Evolutionary conservation across 2,113 vertebrate genomes (phyloP), one percentile per base, ranked within the genome.

Genomic region (Poecilia latipinna): DNA sequence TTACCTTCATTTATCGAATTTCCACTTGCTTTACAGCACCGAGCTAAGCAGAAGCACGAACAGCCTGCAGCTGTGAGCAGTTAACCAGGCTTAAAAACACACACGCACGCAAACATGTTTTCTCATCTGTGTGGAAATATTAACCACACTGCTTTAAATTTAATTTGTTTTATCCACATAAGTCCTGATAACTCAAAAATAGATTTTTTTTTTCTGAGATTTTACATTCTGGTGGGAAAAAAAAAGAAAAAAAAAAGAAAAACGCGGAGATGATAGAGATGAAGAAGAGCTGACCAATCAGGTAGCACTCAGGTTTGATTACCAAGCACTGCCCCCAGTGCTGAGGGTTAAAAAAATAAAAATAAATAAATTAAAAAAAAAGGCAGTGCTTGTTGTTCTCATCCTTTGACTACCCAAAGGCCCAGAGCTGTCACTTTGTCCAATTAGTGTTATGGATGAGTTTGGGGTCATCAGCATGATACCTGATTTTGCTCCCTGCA

Each of bases 361-460:
- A 37, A 13, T 4, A 32, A 29, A 29, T 57, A 1, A 11, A 32
- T 32, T 2, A 29, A 29, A 29, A 29, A 35, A 61, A 64, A 31
- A 10, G 15, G 31, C 26, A 35, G 42, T 80, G 88, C 69, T 74
- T 8, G 12, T 15, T 75, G 61, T 65, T 68, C 42, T 32, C 67
- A 82, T 32, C 72, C 80, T 80, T 68, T 84, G 83, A 89, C 86
- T 85, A 82, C 57, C 78, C 57, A 0, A 48, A 72, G 80, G 69
- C 69, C 72, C 44, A 33, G 65, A 60, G 84, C 77, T 61, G 82
- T 80, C 31, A 63, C 82, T 85, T 71, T n/a, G 64, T 82, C 83
- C 79, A 91, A 87, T 90, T 91, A 89, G 68, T 33, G 78, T 89
- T 86, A 89, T 73, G 76, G 85, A 90, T 87, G 85, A 90, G 79